Evolutionary conservation across 2,888 invertebrate species (phyloP), one percentile per base, ranked within the genome.

Genomic region (Drosophila conformis): DNA sequence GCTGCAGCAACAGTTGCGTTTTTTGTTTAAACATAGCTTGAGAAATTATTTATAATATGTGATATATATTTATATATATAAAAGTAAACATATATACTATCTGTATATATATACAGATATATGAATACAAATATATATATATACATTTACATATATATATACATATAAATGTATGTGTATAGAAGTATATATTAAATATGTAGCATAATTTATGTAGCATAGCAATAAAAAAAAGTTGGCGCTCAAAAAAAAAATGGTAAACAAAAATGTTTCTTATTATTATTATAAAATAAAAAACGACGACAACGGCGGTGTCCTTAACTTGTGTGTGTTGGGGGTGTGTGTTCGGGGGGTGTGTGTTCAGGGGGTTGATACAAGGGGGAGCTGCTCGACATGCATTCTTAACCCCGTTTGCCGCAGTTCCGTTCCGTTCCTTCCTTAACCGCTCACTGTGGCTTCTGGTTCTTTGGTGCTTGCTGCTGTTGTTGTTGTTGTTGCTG

Each of bases 391-490:
- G 54, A 48, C 48, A 58, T 60, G 58, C 61, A 40, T 58, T 48
- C 54, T 21, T 25, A 27, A 61, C 59, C 56, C 59, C 49, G 49
- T 29, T 62, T 46, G 63, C 36, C 56, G 56, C 31, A 63, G 36
- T n/a, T 33, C 8, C 18, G 31, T 49, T 36, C 13, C 38, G 13
- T 46, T 75, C 27, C 48, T 71, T n/a, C 36, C 48, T 33, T 57
- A 73, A 66, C 63, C 82, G 68, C 78, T 88, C 84, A 82, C 82
- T 86, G 88, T 77, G 86, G 89, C 87, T 88, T 85, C 80, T 88
- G 83, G 73, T 87, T 89, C 87, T 87, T 89, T 87, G 87, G 87
- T 87, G 89, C 76, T 82, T 82, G 91, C 69, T 93, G 76, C 71
- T 92, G 78, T 25, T 25, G 25, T 11, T 80, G 79, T 1, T 89